Percentiles rank a stretch among this genome's conserved stretches.
Conservation (phyloP, 2,113 vertebrate genomes). For the Brachyistius frenatus region DNA sequence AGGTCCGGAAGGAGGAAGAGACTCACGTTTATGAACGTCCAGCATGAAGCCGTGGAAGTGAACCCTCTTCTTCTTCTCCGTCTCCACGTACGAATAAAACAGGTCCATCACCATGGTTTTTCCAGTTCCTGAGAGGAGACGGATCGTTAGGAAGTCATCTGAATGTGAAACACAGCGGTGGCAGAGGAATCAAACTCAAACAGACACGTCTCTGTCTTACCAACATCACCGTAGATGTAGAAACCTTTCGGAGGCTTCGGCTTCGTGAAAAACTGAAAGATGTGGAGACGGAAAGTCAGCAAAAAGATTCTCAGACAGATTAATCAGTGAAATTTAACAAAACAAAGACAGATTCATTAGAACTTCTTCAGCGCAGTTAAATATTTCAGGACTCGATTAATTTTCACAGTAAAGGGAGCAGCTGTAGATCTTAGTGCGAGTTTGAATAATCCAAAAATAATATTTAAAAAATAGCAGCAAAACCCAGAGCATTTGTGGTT, state of each 20-base stretch:
- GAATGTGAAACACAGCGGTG: too few relatives aligned
- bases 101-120: conserved; percentile 99
- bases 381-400: too few relatives aligned
- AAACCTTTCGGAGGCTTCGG: conserved; percentile 90
- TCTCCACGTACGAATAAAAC: conserved; percentile 93
- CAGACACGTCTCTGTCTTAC: conserved; percentile 79
- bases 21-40: conserved; percentile 97
- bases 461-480: too few relatives aligned
- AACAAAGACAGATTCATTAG: too few relatives aligned
- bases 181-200: neutral
- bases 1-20: neutral
- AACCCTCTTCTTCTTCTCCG: conserved; percentile 93
- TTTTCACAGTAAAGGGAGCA: too few relatives aligned
- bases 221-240: conserved; percentile 97
- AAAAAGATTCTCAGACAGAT: neutral
- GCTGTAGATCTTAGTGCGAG: too few relatives aligned
- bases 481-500: too few relatives aligned
- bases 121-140: conserved; percentile 89
- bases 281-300: neutral
- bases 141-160: neutral
- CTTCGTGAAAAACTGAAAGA: conserved; percentile 84
- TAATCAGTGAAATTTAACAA: too few relatives aligned
- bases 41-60: conserved; percentile 99
- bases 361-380: too few relatives aligned
- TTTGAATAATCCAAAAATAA: too few relatives aligned